Evolutionary conservation across 2,797 vertebrate species (phyloP), one percentile per base, ranked within the genome.

Genomic region (Percopsis omiscomaycus): DNA sequence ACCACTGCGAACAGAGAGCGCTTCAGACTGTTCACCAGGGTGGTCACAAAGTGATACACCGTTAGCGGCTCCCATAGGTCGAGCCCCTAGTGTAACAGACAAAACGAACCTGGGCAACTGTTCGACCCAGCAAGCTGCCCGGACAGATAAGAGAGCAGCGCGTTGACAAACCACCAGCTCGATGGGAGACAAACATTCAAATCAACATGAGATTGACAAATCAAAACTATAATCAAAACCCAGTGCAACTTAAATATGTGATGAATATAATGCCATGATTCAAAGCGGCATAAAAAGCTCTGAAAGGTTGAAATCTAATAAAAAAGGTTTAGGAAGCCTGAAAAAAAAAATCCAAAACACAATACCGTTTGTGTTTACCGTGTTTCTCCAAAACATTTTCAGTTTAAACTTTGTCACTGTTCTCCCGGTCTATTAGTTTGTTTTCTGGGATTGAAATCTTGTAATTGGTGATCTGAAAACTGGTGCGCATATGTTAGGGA

Each of bases 1-100:
- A 89, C 79, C 83, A 81, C 82, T 85, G 89, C 84, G 80, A 75
- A 90, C 78, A 90, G 81, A 83, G 79, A 79, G 69, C 67, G 53
- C 68, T 61, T 79, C 74, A 70, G 63, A 81, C 61, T 77, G 77
- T 70, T 86, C 73, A 69, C 78, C 61, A 73, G 68, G 59, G 73
- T 69, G 82, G 81, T 83, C 88, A 89, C 77, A 84, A 78, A 86
- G 80, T 80, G 75, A 66, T 62, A 66, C 68, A 69, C 57, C 22
- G 53, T n/a, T 11, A 54, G 64, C 78, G 69, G 77, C 75, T 70
- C 69, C 63, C 71, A 0, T 37, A 46, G 78, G 77, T 66, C 3
- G 46, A 73, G 65, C 55, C 73, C 62, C 45, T 51, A 1, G 64
- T 65, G 77, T 55, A 67, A 64, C 61, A 55, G 86, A 79, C 65